Conservation (phyloP, 2,888 invertebrate species). For the Esperia sulphurella region DNA sequence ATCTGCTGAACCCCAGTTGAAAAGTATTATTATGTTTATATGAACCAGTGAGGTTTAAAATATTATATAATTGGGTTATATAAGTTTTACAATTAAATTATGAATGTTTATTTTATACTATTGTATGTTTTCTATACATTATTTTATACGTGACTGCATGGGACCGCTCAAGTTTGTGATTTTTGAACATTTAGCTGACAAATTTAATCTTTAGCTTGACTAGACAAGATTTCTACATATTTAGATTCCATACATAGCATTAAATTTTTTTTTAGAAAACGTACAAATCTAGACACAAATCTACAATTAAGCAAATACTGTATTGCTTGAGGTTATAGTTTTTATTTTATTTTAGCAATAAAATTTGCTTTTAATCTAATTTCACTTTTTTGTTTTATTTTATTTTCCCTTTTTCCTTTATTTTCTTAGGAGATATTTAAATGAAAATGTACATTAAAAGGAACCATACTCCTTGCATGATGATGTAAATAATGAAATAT, state of each 20-base stretch:
- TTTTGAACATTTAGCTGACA: conserved; percentile 30
- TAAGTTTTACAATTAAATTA: conserved; percentile 73
- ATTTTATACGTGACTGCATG: conserved; percentile 49
- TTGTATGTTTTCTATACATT: conserved; percentile 66
- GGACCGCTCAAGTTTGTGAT: conserved; percentile 62
- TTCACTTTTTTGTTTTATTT: conserved; percentile 62
- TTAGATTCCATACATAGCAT: conserved; percentile 1
- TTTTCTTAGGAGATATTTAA: conserved; percentile 38
- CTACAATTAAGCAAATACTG: conserved; percentile 60
- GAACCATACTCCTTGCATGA: conserved; percentile 79
- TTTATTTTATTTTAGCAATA: conserved; percentile 78
- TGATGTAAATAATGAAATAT: conserved; percentile 53
- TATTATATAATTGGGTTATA: conserved; percentile 74
- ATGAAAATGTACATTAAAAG: conserved; percentile 60
- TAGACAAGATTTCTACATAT: conserved; percentile 2
- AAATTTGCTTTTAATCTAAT: conserved; percentile 74
- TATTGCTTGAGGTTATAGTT: conserved; percentile 74
- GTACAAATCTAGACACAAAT: conserved; percentile 68
- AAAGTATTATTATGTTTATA: conserved; percentile 79
- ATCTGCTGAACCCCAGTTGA: conserved; percentile 67
- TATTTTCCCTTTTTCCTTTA: conserved; percentile 35
- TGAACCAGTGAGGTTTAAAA: conserved; percentile 75
- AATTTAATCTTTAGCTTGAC: neutral
- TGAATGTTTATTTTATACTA: conserved; percentile 72
- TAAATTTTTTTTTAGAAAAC: conserved; percentile 57